phyloP scores from a whole-genome alignment of 2,797 vertebrate genomes.

The Schizopygopsis pylzovi region DNA sequence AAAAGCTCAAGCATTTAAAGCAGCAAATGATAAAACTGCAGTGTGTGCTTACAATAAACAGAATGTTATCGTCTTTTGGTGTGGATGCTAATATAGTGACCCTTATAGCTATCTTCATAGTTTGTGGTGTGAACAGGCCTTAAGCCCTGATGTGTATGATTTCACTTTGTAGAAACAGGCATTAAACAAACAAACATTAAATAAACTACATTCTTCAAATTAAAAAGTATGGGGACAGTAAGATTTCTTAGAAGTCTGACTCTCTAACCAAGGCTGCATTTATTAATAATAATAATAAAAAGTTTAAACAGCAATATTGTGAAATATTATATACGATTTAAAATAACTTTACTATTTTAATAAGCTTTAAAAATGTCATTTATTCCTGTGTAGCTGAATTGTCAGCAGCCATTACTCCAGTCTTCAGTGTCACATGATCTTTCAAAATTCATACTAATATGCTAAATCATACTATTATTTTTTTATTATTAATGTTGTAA shows the following conservation, averaged over 20 bases:
- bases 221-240: neutral
- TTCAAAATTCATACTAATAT: neutral
- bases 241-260: neutral
- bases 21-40: neutral
- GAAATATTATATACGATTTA: no score
- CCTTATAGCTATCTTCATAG: neutral
- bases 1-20: neutral
- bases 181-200: neutral
- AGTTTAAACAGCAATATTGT: no score
- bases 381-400: neutral
- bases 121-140: neutral
- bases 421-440: neutral
- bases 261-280: neutral
- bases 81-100: neutral
- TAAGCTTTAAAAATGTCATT: neutral
- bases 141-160: neutral
- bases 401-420: neutral
- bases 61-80: no score
- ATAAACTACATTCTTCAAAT: neutral
- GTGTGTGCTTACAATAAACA: no score
- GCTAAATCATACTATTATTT: no score
- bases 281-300: neutral
- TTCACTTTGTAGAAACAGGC: neutral
- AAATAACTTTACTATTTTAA: no score
- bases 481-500: neutral